These are phyloP conservation scores for Tholera decimalis DNA, from an alignment of 2,888 invertebrate genomes.

Conservation along the genomic window DNA sequence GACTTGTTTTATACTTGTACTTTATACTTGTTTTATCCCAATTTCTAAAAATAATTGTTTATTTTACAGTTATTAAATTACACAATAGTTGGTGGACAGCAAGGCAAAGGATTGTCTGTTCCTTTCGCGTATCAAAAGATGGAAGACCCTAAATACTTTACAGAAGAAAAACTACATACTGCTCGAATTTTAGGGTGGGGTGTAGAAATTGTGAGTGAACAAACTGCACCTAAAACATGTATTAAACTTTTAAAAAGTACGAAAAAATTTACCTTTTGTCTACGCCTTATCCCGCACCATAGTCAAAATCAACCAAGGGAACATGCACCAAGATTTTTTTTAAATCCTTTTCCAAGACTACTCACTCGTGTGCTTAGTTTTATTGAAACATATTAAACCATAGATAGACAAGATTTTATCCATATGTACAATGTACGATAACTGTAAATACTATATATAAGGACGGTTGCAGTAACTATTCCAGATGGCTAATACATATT, in stretches of 20 bases:
- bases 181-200: slow-evolving; percentile 49
- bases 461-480: no score
- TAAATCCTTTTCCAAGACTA: background rate
- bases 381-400: no score
- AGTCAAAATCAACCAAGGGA: no score
- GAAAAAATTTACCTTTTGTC: background rate
- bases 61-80: slow-evolving; percentile 42
- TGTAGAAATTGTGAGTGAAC: slow-evolving; percentile 32
- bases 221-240: background rate
- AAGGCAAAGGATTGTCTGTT: slow-evolving; percentile 21
- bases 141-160: slow-evolving; percentile 42
- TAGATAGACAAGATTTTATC: no score
- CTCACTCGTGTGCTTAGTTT: no score
- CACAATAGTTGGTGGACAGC: slow-evolving; percentile 25
- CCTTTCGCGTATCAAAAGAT: slow-evolving; percentile 38
- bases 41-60: background rate
- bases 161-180: slow-evolving; percentile 33
- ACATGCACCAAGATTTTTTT: background rate
- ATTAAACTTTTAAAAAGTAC: background rate
- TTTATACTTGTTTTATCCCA: no score
- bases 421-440: no score
- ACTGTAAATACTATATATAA: no score
- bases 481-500: background rate
- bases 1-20: no score
- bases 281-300: background rate